Percentiles rank a stretch among this genome's conserved stretches.
These are phyloP conservation scores for Trachelipus rathkii DNA, from an alignment of 1,140 invertebrate species.

Conservation along the genomic window DNA sequence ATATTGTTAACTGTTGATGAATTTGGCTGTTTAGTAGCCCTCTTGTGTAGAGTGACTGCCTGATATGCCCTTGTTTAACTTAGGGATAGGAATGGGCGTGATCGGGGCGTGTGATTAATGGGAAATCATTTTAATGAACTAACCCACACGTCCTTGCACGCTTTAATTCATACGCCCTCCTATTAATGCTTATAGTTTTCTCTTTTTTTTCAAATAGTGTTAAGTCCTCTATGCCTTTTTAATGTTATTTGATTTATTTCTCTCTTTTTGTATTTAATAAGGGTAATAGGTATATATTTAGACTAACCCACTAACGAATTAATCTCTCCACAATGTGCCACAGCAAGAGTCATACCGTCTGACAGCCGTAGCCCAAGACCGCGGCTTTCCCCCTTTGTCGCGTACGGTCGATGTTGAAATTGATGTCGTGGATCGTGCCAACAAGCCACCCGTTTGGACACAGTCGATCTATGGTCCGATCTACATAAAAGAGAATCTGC, in stretches of 20 bases:
- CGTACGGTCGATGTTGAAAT: conserved; percentile 93
- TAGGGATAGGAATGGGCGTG: conserved; percentile 2
- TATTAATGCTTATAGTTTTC: background rate
- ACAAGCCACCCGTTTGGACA: conserved; percentile 96
- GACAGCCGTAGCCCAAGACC: conserved; percentile 93
- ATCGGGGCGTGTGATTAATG: background rate
- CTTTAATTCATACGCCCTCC: background rate
- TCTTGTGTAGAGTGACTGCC: conserved; percentile 8
- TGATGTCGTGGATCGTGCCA: conserved; percentile 89
- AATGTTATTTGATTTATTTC: too few relatives aligned
- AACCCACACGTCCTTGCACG: background rate
- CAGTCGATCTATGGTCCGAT: conserved; percentile 91
- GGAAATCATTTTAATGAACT: background rate
- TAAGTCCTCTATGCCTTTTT: background rate
- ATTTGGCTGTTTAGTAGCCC: conserved; percentile 1
- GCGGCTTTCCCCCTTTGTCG: conserved; percentile 86
- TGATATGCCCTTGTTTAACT: background rate
- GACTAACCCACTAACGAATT: conserved; percentile 4
- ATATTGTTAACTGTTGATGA: background rate
- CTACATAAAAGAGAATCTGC: conserved; percentile 93
- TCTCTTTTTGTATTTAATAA: background rate
- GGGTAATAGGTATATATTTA: background rate
- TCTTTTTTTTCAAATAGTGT: background rate
- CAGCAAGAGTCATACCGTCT: conserved; percentile 95
- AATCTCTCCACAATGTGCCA: conserved; percentile 42